Base-by-base conservation (phyloP, 2,113 vertebrate genomes). In the Caranx ignobilis region DNA sequence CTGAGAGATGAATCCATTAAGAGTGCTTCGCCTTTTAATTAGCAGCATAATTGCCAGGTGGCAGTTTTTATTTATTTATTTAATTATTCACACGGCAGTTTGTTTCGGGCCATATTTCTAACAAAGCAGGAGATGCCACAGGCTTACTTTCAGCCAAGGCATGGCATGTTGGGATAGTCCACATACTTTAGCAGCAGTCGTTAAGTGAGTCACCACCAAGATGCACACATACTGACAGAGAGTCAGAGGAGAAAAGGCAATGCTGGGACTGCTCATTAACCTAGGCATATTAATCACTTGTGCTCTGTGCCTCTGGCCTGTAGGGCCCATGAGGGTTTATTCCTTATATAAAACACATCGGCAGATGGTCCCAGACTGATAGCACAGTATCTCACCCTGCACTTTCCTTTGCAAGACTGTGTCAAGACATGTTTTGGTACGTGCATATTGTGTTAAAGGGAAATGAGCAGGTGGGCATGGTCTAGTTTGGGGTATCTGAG, bases 11-110 rank as follows among this genome's bases (percentile, higher is more conserved):
- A 93, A 88, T 92, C 88, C 87, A 94, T 94, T 94, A 92, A 89
- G 82, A 89, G 81, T 84, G 70, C 77, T 92, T 91, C 19, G 78
- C 84, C 90, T 94, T 93, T 94, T 94, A 94, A 95, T 94, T 94
- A 91, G 94, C 84, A 75, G 69, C 79, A 74, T 94, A 94, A 94
- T 94, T 94, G 91, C 90, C 91, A 92, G 88, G 89, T 94, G 92
- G 89, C 85, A 76, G 56, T 62, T 82, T 75, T 78, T 41, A 41
- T 41, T 41, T 41, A 41, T 41, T 41, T 26, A 72, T 83, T 34
- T 77, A 88, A 92, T 80, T 93, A 85, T 93, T 91, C 87, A 88
- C 70, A 6, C 55, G 26, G 56, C 41, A 52, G 79, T 87, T 89
- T 91, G 90, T 94, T 92, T 91, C 88, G 89, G 79, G 50, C 67